These are phyloP conservation scores for Liodrosophila aerea DNA, from an alignment of 2,888 invertebrate genomes.

Conservation along the genomic window DNA sequence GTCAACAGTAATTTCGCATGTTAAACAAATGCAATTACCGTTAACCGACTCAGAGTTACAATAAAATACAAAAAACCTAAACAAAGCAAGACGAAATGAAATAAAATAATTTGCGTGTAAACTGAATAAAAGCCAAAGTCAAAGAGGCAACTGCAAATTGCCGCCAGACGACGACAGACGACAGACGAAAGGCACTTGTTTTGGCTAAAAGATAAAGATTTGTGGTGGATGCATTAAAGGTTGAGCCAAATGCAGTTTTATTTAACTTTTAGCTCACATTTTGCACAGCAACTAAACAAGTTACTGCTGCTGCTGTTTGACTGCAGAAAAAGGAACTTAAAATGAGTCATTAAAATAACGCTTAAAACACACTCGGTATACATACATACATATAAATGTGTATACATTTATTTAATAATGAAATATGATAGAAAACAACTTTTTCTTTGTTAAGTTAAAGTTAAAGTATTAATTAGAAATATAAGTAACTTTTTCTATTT, in stretches of 20 bases:
- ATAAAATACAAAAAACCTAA: conserved; percentile 9
- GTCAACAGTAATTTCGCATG: conserved; percentile 65
- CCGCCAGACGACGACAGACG: conserved; percentile 51
- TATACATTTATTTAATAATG: too few relatives aligned
- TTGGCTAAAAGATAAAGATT: conserved; percentile 17
- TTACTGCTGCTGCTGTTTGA: too few relatives aligned
- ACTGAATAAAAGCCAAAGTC: conserved; percentile 63
- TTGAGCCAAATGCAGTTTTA: not conserved
- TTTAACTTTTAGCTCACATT: not conserved
- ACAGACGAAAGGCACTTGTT: conserved; percentile 36
- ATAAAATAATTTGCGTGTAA: conserved; percentile 62
- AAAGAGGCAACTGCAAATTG: conserved; percentile 53
- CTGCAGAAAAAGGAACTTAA: too few relatives aligned
- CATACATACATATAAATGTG: too few relatives aligned
- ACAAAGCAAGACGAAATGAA: conserved; percentile 6
- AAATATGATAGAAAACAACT: too few relatives aligned
- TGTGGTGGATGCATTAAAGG: not conserved
- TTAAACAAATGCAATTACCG: conserved; percentile 66
- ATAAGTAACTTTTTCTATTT: too few relatives aligned
- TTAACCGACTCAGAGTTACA: conserved; percentile 30
- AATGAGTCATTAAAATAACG: too few relatives aligned
- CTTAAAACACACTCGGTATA: too few relatives aligned
- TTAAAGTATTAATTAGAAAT: too few relatives aligned
- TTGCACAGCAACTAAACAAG: too few relatives aligned
- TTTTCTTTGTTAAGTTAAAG: too few relatives aligned